Evolutionary conservation across 2,888 invertebrate genomes (phyloP).

Genomic region (Selenia dentaria): DNA sequence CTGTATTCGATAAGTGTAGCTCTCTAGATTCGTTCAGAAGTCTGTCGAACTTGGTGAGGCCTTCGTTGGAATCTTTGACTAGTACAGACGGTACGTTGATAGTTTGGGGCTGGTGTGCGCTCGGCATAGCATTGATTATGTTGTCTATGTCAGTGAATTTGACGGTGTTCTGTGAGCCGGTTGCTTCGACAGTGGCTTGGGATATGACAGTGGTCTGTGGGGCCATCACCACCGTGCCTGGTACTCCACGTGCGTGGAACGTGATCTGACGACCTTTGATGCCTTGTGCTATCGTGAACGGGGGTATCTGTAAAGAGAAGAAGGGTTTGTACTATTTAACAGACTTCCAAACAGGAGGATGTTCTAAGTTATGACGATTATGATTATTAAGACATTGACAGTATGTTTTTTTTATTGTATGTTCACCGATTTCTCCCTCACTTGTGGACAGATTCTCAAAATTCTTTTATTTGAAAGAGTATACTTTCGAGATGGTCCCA

Average conservation of each 20-base stretch:
- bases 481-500: too few relatives aligned
- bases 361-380: background rate
- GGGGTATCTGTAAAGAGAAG: conserved; percentile 59
- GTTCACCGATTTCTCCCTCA: too few relatives aligned
- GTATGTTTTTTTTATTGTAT: too few relatives aligned
- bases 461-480: too few relatives aligned
- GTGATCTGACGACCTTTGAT: conserved; percentile 70
- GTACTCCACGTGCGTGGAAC: conserved; percentile 65
- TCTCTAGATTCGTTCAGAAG: conserved; percentile 67
- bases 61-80: conserved; percentile 58
- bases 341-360: too few relatives aligned
- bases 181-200: conserved; percentile 57
- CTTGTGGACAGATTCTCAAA: too few relatives aligned
- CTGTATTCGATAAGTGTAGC: conserved; percentile 60
- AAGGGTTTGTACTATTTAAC: background rate
- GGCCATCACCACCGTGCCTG: conserved; percentile 73
- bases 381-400: background rate
- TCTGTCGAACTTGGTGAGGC: conserved; percentile 62
- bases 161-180: conserved; percentile 46
- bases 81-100: conserved; percentile 51
- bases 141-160: conserved; percentile 70
- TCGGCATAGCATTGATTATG: conserved; percentile 61
- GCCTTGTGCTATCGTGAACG: conserved; percentile 63
- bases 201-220: conserved; percentile 75
- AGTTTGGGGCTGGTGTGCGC: conserved; percentile 33